Evolutionary conservation across 35 echinoderm and acorn worm species (phyloP), one percentile per base, ranked within the genome.

Genomic region (Acanthaster planci): DNA sequence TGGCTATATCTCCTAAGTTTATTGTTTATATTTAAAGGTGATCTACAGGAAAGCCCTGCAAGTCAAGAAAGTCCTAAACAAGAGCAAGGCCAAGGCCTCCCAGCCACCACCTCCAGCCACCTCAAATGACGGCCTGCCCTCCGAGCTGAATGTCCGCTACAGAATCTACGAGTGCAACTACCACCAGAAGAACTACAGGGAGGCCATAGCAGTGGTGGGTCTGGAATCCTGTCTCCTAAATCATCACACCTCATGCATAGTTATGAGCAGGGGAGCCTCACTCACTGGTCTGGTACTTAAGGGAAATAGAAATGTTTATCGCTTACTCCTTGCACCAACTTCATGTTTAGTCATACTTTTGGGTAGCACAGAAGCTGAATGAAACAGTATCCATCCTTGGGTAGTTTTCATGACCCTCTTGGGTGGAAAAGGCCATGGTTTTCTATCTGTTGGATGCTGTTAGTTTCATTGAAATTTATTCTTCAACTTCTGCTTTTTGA

Each of bases 131-230:
- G 91, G 85, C 27, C 60, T 91, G 7, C 91, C 96, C 7, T 88
- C 92, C 19, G 96, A 99, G 76, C 78, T 91, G 32, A 92, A 99
- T 64, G 87, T 99, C 68, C 85, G 89, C 17, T 99, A 86, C 67
- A 90, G 92, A 51, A 94, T 99, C 72, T 90, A 99, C 78, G 85
- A 99, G 82, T 99, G 96, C 60, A 80, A 94, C 58, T 87, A 88
- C 51, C 76, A 87, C 38, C 82, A 89, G 36, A 99, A 94, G 80
- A 93, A 86, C 34, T 90, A 88, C 83, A 79, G 78, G 37, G 96
- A 99, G 55, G 96, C 96, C 3, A 90, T 94, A 9, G 82, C 88
- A 42, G 92, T 90, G 72, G 96, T 99, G 79, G 78, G 96, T 80
- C 27, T 27, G 2, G 4, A 47, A 47, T 7, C 4, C 18, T 5